Evolutionary conservation across 2,113 vertebrate species (phyloP).

Genomic region (Anoplopoma fimbria): DNA sequence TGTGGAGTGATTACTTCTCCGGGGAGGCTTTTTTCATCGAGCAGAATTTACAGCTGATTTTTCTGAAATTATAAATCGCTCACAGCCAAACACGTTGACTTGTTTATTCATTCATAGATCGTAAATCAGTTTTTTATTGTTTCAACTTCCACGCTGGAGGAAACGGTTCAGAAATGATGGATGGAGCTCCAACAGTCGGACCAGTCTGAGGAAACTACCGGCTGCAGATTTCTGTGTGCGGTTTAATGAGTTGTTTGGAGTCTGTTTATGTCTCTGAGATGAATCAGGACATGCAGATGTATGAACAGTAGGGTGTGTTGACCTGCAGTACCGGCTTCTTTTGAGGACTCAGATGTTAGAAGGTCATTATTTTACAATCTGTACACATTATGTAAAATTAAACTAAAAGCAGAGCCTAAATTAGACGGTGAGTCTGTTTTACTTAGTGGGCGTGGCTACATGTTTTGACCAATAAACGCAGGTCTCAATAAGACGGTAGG

Average conservation of each 20-base stretch:
- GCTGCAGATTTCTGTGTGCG: conserved; percentile 29
- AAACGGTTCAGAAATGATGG: conserved; percentile 46
- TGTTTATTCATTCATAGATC: conserved; percentile 26
- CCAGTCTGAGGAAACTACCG: conserved; percentile 11
- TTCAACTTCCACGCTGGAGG: conserved; percentile 22
- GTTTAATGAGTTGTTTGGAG: conserved; percentile 33
- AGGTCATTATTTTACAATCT: too few relatives aligned
- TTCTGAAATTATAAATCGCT: conserved; percentile 43
- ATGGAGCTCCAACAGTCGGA: conserved; percentile 4
- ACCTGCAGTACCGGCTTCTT: not conserved
- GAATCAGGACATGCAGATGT: not conserved
- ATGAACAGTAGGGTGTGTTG: not conserved
- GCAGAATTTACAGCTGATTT: conserved; percentile 34
- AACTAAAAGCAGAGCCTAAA: too few relatives aligned
- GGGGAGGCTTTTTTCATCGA: not conserved
- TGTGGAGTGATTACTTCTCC: conserved; percentile 30
- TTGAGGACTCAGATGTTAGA: too few relatives aligned
- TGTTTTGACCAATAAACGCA: too few relatives aligned
- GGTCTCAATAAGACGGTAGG: too few relatives aligned
- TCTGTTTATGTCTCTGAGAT: not conserved
- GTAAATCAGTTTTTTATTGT: conserved; percentile 34
- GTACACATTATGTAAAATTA: too few relatives aligned
- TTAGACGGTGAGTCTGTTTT: too few relatives aligned
- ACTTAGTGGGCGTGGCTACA: too few relatives aligned
- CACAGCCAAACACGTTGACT: conserved; percentile 17